Evolutionary conservation across 2,888 invertebrate genomes (phyloP), one percentile per base, ranked within the genome.

Genomic region (Amphipyra tragopoginis): DNA sequence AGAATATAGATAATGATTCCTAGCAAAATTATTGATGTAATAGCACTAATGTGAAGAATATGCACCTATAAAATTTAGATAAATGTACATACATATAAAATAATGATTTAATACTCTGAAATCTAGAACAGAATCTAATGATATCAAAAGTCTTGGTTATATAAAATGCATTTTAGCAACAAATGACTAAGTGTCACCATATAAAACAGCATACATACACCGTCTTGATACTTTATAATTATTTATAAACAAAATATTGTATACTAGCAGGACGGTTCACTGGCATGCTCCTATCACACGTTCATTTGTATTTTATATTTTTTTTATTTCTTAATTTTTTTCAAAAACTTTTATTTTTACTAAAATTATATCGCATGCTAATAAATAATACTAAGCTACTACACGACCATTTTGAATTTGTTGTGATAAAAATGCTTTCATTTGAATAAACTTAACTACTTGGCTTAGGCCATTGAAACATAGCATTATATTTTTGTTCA

Each of bases 371-470:
- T 77, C 84, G 91, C 93, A 93, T 93, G 93, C 94, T 93, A 92
- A 93, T 93, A 93, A 93, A 93, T 93, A 91, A 91, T 86, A 86
- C 90, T 92, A 93, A 89, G 86, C 90, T 90, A 88, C 77, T 72
- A 72, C 76, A 81, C 83, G 71, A 75, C 82, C 84, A 77, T 82
- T 81, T 84, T 85, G 86, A 86, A 85, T 84, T 81, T 75, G 72
- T 73, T 72, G 77, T 72, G 62, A 59, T 63, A 69, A 60, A 69
- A 66, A 67, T 58, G 50, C 36, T 65, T 63, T 21, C 48, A 65
- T 62, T 44, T 13, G 21, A 61, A 65, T 45, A 53, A 66, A 62
- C 38, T 59, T 59, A 60, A 61, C 44, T 56, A 62, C 45, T 2
- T 3, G 52, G 65, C 63, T 64, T 62, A 40, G 55, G 65, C 72